Evolutionary conservation across 1,140 invertebrate species (phyloP).

Genomic region (Camponotus pennsylvanicus): DNA sequence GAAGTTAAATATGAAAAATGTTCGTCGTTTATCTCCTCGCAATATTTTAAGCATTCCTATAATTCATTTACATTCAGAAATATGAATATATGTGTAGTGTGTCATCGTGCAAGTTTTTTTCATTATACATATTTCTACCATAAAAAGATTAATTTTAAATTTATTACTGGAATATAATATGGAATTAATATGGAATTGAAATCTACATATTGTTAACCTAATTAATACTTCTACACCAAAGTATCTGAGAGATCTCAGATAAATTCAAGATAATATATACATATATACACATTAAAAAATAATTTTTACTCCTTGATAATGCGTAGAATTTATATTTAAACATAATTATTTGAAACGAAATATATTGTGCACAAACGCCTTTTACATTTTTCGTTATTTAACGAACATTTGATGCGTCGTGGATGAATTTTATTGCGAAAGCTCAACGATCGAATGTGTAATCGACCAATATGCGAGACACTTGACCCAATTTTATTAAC

Average conservation of each 20-base stretch:
- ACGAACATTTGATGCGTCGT: slow-evolving; percentile 29
- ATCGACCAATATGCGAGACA: slow-evolving; percentile 63
- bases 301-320: not conserved
- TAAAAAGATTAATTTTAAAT: slow-evolving; percentile 13
- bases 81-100: slow-evolving; percentile 21
- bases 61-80: slow-evolving; percentile 39
- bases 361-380: not conserved
- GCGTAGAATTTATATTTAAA: not conserved
- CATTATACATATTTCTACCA: slow-evolving; percentile 26
- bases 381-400: not conserved
- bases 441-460: slow-evolving; percentile 59
- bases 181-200: not conserved
- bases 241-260: too few relatives aligned
- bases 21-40: slow-evolving; percentile 34
- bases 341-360: not conserved
- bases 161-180: not conserved
- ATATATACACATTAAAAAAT: not conserved
- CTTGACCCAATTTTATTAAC: slow-evolving; percentile 76
- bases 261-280: too few relatives aligned
- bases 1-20: slow-evolving; percentile 46
- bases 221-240: not conserved
- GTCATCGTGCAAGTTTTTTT: slow-evolving; percentile 4
- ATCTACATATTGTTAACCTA: slow-evolving; percentile 17
- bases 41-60: slow-evolving; percentile 39
- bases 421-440: slow-evolving; percentile 18